Evolutionary conservation across 1,140 invertebrate species (phyloP).

Genomic region (Bradysia coprophila): DNA sequence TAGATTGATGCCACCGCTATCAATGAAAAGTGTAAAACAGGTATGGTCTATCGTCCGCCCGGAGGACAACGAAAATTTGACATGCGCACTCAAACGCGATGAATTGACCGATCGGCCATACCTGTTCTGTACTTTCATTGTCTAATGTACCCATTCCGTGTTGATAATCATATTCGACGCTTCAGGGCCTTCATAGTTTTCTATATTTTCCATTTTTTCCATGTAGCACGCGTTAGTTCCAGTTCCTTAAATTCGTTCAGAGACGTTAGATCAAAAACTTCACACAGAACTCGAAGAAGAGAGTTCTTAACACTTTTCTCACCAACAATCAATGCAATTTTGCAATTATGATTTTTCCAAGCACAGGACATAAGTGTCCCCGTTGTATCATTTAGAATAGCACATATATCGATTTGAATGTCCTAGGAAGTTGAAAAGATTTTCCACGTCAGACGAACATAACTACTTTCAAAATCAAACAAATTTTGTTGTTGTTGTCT

Average conservation of each 20-base stretch:
- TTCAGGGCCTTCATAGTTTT: constrained; percentile 45
- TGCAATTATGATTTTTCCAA: constrained; percentile 88
- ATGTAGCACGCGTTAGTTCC: constrained; percentile 97
- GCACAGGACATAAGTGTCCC: constrained; percentile 98
- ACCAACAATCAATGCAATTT: constrained; percentile 87
- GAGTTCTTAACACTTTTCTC: not conserved
- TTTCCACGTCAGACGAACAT: too few species aligned
- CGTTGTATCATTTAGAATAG: constrained; percentile 96
- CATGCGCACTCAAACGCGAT: too few species aligned
- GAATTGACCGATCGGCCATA: too few species aligned
- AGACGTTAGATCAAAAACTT: too few species aligned
- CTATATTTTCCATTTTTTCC: constrained; percentile 61
- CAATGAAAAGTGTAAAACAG: too few species aligned
- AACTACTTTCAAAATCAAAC: too few species aligned
- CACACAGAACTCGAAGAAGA: too few species aligned
- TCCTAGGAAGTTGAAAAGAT: constrained; percentile 52
- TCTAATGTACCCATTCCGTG: constrained; percentile 95
- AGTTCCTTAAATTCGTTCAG: constrained; percentile 61
- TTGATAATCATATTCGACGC: constrained; percentile 66
- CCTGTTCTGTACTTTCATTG: too few species aligned
- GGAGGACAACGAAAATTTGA: too few species aligned
- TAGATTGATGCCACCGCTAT: too few species aligned
- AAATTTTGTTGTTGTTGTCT: too few species aligned
- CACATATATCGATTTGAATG: constrained; percentile 87
- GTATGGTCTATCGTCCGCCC: too few species aligned